phyloP scores from a whole-genome alignment of 2,113 vertebrate genomes.

The Meleagris gallopavo region DNA sequence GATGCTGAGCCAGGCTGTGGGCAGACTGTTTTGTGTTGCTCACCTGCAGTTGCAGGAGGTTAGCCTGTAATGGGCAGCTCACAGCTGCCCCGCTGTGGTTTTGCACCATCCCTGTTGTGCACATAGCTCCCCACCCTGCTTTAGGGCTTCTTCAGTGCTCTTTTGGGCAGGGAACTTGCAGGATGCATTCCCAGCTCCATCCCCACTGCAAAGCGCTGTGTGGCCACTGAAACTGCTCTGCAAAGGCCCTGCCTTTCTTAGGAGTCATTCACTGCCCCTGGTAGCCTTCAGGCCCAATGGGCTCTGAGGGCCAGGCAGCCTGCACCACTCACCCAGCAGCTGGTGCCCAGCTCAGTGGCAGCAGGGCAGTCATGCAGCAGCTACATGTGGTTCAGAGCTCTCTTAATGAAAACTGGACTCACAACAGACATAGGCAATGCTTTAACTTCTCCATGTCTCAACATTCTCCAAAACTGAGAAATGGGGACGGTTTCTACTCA shows the following conservation, averaged over 20 bases:
- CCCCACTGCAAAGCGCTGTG: background rate
- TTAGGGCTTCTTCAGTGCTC: fast-evolving
- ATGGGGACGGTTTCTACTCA: constrained; percentile 17
- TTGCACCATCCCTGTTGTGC: background rate
- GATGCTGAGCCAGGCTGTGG: background rate
- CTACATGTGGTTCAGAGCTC: background rate
- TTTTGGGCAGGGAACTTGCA: fast-evolving
- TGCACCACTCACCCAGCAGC: background rate
- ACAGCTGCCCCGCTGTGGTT: fast-evolving
- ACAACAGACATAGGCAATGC: background rate
- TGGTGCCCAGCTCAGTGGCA: fast-evolving
- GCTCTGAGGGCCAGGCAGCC: background rate
- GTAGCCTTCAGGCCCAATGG: background rate
- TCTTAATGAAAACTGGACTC: background rate
- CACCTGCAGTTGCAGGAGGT: background rate
- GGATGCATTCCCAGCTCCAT: background rate
- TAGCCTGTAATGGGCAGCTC: background rate
- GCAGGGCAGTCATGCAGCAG: background rate
- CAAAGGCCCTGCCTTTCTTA: background rate
- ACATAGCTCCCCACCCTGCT: background rate
- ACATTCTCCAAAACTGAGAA: constrained; percentile 17
- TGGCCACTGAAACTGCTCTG: background rate
- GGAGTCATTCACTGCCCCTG: background rate
- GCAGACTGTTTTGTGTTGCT: background rate
- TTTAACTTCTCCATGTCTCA: constrained; percentile 7